These are phyloP conservation scores for Pterostichus niger DNA, from an alignment of 2,888 invertebrate species.

Conservation along the genomic window DNA sequence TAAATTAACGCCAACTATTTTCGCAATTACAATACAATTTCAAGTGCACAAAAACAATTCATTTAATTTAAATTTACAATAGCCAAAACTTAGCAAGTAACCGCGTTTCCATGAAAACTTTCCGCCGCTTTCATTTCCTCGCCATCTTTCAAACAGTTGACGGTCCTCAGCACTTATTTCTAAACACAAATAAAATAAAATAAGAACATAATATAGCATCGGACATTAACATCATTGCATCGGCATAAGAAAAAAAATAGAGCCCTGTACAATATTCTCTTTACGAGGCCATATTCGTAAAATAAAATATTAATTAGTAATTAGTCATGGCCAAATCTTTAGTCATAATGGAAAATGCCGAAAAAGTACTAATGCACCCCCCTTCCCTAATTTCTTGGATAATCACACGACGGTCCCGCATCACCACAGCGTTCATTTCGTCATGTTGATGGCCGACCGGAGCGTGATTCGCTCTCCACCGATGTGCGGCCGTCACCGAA, in stretches of 20 bases:
- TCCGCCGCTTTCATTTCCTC: slow-evolving; percentile 3
- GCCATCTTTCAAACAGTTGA: slow-evolving; percentile 10
- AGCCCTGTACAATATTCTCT: too few relatives aligned
- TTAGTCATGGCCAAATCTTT: too few relatives aligned
- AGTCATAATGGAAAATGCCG: too few relatives aligned
- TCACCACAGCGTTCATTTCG: too few relatives aligned
- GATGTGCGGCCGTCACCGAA: too few relatives aligned
- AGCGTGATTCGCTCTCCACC: too few relatives aligned
- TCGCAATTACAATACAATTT: slow-evolving; percentile 23
- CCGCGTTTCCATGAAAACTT: slow-evolving; percentile 21
- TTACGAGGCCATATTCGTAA: too few relatives aligned
- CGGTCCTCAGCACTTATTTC: slow-evolving; percentile 10
- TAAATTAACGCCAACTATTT: background rate
- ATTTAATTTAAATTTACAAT: slow-evolving; percentile 30
- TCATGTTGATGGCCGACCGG: too few relatives aligned
- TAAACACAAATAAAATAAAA: slow-evolving; percentile 28
- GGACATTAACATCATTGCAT: slow-evolving; percentile 18
- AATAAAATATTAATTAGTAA: too few relatives aligned
- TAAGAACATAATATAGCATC: slow-evolving; percentile 21
- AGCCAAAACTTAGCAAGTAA: slow-evolving; percentile 19
- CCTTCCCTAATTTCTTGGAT: too few relatives aligned
- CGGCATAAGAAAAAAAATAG: slow-evolving; percentile 6
- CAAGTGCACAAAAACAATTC: slow-evolving; percentile 33
- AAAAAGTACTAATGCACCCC: too few relatives aligned
- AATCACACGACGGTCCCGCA: too few relatives aligned